Evolutionary conservation across 2,797 vertebrate genomes (phyloP).

Genomic region (Falco columbarius): DNA sequence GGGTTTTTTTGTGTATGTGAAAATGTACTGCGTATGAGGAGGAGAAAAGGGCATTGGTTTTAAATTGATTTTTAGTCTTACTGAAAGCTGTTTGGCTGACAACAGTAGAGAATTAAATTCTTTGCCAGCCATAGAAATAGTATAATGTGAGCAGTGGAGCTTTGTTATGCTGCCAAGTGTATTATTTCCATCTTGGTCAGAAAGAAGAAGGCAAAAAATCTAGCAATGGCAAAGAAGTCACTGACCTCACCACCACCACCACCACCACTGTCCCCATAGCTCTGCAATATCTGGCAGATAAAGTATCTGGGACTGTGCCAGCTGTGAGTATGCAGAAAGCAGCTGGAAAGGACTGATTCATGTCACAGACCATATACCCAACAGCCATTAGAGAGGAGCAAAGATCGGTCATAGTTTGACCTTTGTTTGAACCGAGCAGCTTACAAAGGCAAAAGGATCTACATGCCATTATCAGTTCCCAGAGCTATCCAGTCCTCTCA

Average conservation of each 20-base stretch:
- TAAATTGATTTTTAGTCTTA: not conserved
- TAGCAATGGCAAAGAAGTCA: constrained; percentile 16
- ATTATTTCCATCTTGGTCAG: not conserved
- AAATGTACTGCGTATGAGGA: not conserved
- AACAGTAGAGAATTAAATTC: not conserved
- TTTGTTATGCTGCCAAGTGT: not conserved
- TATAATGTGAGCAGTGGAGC: not conserved
- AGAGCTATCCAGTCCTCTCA: not conserved
- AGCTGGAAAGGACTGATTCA: not conserved
- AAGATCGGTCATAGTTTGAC: not conserved
- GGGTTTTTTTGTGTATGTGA: not conserved
- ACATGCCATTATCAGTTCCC: not conserved
- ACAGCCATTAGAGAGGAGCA: not conserved
- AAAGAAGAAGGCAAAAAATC: not conserved
- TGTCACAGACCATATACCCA: not conserved
- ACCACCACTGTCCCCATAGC: not conserved
- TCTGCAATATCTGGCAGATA: not conserved
- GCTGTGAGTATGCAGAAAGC: not conserved
- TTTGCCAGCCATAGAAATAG: not conserved
- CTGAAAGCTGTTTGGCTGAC: not conserved
- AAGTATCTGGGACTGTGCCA: not conserved
- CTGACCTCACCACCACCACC: not conserved
- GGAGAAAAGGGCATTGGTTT: not conserved
- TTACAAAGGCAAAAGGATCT: not conserved
- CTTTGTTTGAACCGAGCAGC: not conserved